Evolutionary conservation across 2,888 invertebrate genomes (phyloP), one percentile per base, ranked within the genome.

Genomic region (Boloria selene): DNA sequence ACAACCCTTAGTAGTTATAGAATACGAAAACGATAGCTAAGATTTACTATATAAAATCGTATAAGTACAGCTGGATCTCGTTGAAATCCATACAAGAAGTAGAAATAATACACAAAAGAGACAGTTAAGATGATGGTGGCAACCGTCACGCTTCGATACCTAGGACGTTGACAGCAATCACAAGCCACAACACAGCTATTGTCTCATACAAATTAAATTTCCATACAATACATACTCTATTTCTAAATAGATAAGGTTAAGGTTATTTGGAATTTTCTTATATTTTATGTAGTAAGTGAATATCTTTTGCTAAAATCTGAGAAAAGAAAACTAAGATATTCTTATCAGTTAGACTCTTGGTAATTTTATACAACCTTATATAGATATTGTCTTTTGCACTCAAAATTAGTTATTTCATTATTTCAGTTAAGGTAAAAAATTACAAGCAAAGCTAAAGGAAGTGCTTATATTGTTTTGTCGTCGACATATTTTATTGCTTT

Each of bases 111-210:
- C 52, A 70, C 70, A 67, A 68, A 68, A 68, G 70, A 70, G 70
- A 70, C 70, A 70, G 70, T 70, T 70, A 70, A 70, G 70, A 70
- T 68, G 65, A 64, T 67, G 71, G 61, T 73, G 77, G 76, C 76
- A 73, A 73, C 74, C 79, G 87, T 83, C 83, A 85, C 75, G 87
- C 84, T 83, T 82, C 79, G 85, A 72, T 80, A 71, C 75, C 65
- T 77, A 77, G 87, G 86, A 77, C 90, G 86, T 88, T 88, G 90
- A 90, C 90, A 85, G 79, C 82, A 78, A 79, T 80, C 83, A 75
- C 82, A 87, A 88, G 88, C 89, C 87, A 79, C 88, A 87, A 81
- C 65, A 68, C 49, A 68, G 73, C 83, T 79, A 84, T 87, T 87
- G 87, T 89, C 79, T 77, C 71, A 77, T 72, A 78, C 77, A 79